phyloP scores from a whole-genome alignment of 2,113 vertebrate genomes.

The Mirounga angustirostris region DNA sequence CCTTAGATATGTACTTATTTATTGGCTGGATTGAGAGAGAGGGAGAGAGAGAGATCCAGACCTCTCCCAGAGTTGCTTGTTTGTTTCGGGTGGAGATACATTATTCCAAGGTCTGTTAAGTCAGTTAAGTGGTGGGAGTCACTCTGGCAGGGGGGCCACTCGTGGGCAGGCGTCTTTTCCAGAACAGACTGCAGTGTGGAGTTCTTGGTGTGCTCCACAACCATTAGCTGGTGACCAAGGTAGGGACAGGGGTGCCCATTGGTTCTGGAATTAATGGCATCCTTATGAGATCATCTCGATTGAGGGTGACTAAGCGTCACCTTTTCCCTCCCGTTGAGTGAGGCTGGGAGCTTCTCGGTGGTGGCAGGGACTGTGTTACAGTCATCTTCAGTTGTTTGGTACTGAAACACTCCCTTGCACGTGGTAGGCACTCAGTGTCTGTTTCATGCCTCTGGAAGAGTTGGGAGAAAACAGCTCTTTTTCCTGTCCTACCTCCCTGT shows the following conservation, averaged over 20 bases:
- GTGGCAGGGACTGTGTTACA: background rate
- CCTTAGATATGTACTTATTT: background rate
- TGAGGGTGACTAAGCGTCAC: background rate
- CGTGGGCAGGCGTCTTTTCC: background rate
- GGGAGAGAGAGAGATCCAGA: background rate
- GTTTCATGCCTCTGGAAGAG: background rate
- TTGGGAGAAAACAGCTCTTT: background rate
- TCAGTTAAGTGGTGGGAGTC: background rate
- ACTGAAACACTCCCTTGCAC: background rate
- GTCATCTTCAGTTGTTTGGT: background rate
- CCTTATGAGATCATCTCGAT: background rate
- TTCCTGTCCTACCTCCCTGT: background rate
- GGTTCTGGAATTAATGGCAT: background rate
- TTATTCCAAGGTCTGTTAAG: background rate
- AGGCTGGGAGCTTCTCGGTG: background rate
- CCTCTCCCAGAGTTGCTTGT: background rate
- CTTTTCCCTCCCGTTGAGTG: background rate
- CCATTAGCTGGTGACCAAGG: background rate
- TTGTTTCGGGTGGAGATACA: background rate
- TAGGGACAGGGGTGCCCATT: background rate
- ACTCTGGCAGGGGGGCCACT: background rate
- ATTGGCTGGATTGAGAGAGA: background rate
- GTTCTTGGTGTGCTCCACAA: too few relatives aligned
- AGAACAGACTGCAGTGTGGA: background rate
- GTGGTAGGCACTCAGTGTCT: background rate